These are phyloP conservation scores for Delphinus delphis DNA, from an alignment of 2,113 vertebrate genomes.

Conservation along the genomic window DNA sequence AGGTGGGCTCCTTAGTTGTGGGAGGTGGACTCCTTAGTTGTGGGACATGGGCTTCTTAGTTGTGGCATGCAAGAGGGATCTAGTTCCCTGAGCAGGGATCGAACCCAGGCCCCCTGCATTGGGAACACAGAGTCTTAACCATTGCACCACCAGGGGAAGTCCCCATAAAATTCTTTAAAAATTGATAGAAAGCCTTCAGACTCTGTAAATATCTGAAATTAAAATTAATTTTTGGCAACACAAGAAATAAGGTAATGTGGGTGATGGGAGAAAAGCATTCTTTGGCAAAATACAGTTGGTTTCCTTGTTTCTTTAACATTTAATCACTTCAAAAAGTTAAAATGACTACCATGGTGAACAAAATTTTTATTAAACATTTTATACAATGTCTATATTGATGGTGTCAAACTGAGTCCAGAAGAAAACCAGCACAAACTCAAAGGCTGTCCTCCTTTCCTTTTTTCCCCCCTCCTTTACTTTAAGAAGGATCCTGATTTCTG, in stretches of 20 bases:
- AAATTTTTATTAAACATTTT: background rate
- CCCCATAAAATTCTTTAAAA: conserved; percentile 2
- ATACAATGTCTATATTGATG: background rate
- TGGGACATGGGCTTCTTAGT: too few species aligned
- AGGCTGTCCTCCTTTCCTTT: background rate
- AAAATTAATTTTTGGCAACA: conserved; percentile 37
- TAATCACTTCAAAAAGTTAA: background rate
- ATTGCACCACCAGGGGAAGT: too few species aligned
- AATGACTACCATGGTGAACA: background rate
- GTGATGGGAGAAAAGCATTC: background rate
- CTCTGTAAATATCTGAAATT: background rate
- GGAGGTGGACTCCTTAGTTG: too few species aligned
- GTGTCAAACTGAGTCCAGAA: background rate
- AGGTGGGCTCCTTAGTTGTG: too few species aligned
- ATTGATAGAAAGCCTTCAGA: background rate
- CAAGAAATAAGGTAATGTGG: background rate
- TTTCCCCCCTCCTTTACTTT: background rate
- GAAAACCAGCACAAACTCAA: background rate
- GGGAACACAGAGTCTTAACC: too few species aligned
- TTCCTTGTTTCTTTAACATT: conserved; percentile 35
- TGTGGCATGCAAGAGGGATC: too few species aligned
- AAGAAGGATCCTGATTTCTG: background rate
- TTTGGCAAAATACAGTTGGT: background rate
- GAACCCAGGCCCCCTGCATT: too few species aligned
- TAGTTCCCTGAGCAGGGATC: too few species aligned